Percentiles rank a stretch among this genome's conserved stretches.
Conservation (phyloP, 2,888 invertebrate genomes). For the Lomographa bimaculata region DNA sequence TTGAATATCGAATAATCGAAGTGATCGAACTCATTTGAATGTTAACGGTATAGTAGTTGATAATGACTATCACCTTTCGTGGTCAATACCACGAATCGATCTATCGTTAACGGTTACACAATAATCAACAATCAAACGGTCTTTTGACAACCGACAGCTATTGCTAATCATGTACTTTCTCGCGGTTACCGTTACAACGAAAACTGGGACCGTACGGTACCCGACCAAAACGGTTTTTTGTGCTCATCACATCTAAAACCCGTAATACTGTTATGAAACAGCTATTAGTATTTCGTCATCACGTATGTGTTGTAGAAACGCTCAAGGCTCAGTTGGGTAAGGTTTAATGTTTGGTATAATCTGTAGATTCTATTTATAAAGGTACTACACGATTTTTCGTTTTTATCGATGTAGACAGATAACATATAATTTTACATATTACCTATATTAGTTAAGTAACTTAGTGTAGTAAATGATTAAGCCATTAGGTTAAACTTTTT, state of each 20-base stretch:
- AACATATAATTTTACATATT: no score
- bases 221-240: conserved; percentile 63
- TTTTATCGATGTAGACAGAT: neutral
- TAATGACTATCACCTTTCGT: conserved; percentile 27
- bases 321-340: conserved; percentile 51
- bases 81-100: conserved; percentile 39
- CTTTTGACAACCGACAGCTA: conserved; percentile 69
- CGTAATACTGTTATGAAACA: conserved; percentile 79
- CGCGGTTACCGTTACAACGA: conserved; percentile 66
- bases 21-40: conserved; percentile 7
- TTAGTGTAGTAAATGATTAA: no score
- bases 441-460: no score
- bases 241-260: conserved; percentile 68
- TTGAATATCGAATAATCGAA: conserved; percentile 5
- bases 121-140: conserved; percentile 43
- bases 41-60: conserved; percentile 11
- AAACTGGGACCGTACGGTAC: conserved; percentile 80
- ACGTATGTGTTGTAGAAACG: conserved; percentile 43
- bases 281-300: conserved; percentile 67
- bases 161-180: conserved; percentile 77
- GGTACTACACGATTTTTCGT: conserved; percentile 4
- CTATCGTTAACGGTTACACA: conserved; percentile 54
- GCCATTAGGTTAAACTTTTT: no score
- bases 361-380: conserved; percentile 9
- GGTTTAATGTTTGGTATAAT: conserved; percentile 22